phyloP scores from a whole-genome alignment of 2,113 vertebrate species.

The Pollimyrus isidori region DNA sequence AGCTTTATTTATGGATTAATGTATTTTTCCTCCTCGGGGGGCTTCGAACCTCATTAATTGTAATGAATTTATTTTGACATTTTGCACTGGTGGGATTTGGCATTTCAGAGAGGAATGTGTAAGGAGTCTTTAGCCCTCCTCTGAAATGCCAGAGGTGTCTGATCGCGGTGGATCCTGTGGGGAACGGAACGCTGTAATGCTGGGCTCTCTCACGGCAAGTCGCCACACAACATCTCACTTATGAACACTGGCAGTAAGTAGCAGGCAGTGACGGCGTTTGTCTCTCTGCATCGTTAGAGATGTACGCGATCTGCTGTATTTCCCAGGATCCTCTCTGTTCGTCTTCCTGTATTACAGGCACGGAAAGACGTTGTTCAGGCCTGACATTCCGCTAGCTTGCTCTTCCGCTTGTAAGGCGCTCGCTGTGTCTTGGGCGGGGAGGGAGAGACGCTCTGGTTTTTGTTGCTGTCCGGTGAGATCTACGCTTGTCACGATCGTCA shows the following conservation, averaged over 20 bases:
- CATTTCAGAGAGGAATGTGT: background rate
- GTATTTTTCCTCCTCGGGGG: background rate
- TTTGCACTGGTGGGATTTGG: background rate
- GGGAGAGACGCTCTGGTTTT: background rate
- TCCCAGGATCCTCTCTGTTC: background rate
- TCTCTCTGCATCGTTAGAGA: background rate
- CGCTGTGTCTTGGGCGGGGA: background rate
- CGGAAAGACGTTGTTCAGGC: background rate
- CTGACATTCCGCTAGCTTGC: background rate
- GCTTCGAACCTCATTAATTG: background rate
- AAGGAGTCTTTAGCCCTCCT: background rate
- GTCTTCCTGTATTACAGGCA: background rate
- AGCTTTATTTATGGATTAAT: background rate
- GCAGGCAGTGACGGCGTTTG: background rate
- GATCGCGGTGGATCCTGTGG: background rate
- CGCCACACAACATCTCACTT: background rate
- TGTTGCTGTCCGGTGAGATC: background rate
- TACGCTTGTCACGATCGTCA: background rate
- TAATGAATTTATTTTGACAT: conserved; percentile 16
- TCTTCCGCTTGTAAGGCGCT: background rate
- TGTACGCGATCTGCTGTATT: background rate
- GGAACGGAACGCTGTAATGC: background rate
- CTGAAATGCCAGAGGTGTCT: background rate
- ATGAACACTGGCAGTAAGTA: background rate
- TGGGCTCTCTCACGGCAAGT: background rate